Conservation (phyloP, 1,140 invertebrate species). For the Tetragonula clypearis region DNA sequence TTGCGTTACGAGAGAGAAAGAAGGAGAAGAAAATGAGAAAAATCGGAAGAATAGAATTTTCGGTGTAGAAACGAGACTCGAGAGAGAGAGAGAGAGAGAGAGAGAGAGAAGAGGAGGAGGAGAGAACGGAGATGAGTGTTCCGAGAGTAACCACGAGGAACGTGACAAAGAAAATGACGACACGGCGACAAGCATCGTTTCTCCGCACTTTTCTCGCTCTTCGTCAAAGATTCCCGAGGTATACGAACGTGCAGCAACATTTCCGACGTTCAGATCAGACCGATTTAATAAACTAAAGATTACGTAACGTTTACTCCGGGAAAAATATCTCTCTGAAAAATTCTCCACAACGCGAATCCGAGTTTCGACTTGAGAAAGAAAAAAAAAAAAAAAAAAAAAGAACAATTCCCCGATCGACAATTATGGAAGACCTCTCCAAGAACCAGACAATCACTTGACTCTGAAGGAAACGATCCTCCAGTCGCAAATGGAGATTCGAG, state of each 20-base stretch:
- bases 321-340: background rate
- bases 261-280: background rate
- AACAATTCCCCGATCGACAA: background rate
- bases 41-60: too few relatives aligned
- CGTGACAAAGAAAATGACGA: slow-evolving; percentile 3
- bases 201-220: background rate
- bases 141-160: background rate
- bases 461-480: background rate
- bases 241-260: background rate
- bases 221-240: background rate
- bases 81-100: background rate
- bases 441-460: background rate
- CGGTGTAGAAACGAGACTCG: background rate
- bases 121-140: background rate
- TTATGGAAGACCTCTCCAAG: background rate
- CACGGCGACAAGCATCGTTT: background rate
- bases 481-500: background rate
- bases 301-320: too few relatives aligned
- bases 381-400: too few relatives aligned
- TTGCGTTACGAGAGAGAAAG: too few relatives aligned
- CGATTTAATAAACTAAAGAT: too few relatives aligned
- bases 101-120: slow-evolving; percentile 8
- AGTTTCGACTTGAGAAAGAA: background rate
- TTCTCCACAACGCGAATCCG: background rate
- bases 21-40: background rate